A percentile compares a stretch with the other conserved stretches of the same genome.
phyloP scores from a whole-genome alignment of 2,888 invertebrate genomes.

The Lepetodrilus schrolli region DNA sequence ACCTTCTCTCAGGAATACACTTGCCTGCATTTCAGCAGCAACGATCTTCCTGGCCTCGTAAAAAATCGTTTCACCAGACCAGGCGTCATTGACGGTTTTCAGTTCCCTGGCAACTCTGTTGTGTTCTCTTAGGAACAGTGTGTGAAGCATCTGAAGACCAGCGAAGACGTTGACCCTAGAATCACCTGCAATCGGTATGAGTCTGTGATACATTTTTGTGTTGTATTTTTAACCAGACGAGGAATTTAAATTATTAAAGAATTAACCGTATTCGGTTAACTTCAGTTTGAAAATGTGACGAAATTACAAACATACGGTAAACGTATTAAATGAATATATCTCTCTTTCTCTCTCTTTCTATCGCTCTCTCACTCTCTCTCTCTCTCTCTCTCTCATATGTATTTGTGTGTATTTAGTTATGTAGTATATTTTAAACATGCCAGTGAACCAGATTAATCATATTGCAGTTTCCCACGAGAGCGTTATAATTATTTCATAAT shows the following conservation, averaged over 20 bases:
- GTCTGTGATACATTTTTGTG: too few relatives aligned
- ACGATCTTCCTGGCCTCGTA: background rate
- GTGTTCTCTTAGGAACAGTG: slow-evolving; percentile 8
- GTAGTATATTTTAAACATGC: background rate
- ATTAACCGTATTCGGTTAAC: too few relatives aligned
- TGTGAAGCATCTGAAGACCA: background rate
- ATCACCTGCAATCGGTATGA: too few relatives aligned
- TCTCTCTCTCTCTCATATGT: background rate
- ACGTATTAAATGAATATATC: too few relatives aligned
- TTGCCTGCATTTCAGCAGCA: background rate
- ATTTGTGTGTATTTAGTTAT: background rate
- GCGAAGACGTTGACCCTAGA: background rate
- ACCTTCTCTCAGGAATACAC: too few relatives aligned
- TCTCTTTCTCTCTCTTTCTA: background rate
- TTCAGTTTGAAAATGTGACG: too few relatives aligned
- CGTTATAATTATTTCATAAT: background rate
- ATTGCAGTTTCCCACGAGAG: background rate
- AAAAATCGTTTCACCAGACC: background rate
- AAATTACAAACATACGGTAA: too few relatives aligned
- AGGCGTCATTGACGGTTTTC: background rate
- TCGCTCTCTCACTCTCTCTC: background rate
- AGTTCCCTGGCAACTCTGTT: slow-evolving; percentile 5
- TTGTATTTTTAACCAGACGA: too few relatives aligned
- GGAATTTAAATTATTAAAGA: too few relatives aligned
- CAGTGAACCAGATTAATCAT: background rate